Base-by-base conservation (phyloP, 2,888 invertebrate genomes). In the Mesoligia furuncula region DNA sequence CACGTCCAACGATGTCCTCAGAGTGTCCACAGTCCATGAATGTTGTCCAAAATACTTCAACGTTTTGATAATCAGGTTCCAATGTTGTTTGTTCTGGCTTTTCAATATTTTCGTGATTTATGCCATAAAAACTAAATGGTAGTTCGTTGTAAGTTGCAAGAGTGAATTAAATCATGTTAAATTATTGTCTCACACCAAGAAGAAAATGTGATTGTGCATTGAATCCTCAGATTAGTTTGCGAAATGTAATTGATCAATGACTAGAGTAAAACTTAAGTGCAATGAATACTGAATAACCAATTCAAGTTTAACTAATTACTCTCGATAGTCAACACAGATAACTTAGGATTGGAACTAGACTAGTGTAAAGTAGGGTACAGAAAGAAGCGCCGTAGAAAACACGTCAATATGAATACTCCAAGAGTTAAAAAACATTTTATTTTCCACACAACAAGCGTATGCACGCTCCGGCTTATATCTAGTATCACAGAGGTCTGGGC, bases 341-440 rank as follows among this genome's bases (percentile, higher is more conserved):
- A 66, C 70, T 61, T 61, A 61, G 62, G 65, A 45, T 31, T 61
- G 11, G 42, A 79, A 74, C 24, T 80, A 62, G 15, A 42, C 57
- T 67, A 72, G 81, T 73, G 85, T 85, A 87, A 86, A 93, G 93
- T 91, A 93, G 95, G 96, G 95, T 93, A 93, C 90, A 89, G 87
- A 88, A 87, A 89, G 87, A 8, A 61, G 89, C 92, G 85, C 92
- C 89, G 89, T 87, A 88, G 88, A 87, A 91, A 92, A 92, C 90
- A 92, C 92, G 90, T 93, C 91, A 95, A 95, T 94, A 96, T 94
- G 93, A 95, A 96, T 94, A 96, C 95, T 95, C 93, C 94, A 94
- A 92, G 90, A 94, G 91, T 94, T 94, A 92, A 90, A 93, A 95
- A 95, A 95, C 82, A 92, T 93, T 96, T 96, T 96, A 96, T 96